Conservation (phyloP, 1,140 invertebrate genomes). For the Drosophila saltans region DNA sequence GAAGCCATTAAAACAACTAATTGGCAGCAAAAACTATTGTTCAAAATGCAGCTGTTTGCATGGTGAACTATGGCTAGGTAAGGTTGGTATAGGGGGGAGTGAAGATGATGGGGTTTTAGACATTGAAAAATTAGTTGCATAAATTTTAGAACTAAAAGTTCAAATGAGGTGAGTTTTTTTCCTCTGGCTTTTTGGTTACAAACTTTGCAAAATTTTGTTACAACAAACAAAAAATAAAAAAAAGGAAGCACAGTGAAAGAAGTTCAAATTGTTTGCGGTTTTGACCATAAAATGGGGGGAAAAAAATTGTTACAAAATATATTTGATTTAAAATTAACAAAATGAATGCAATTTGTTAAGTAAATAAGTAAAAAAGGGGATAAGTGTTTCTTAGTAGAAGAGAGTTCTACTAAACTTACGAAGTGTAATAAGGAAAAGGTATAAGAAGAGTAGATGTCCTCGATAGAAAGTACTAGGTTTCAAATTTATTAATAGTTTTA, state of each 20-base stretch:
- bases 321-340: not conserved
- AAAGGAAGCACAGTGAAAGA: too few species aligned
- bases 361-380: not conserved
- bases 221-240: not conserved
- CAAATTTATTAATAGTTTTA: too few species aligned
- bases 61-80: not conserved
- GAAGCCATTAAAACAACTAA: constrained; percentile 74
- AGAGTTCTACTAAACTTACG: too few species aligned
- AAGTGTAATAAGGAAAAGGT: too few species aligned
- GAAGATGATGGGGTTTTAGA: constrained; percentile 7
- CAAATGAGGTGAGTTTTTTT: constrained; percentile 10
- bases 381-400: too few species aligned
- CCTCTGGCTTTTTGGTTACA: not conserved
- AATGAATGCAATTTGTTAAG: not conserved
- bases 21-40: constrained; percentile 76
- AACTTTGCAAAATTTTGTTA: not conserved
- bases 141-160: constrained; percentile 61
- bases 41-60: constrained; percentile 25
- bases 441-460: too few species aligned
- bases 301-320: not conserved
- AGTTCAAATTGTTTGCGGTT: not conserved
- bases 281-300: not conserved
- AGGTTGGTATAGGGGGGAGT: not conserved
- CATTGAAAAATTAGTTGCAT: constrained; percentile 73
- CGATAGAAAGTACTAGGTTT: too few species aligned